phyloP scores from a whole-genome alignment of 2,113 vertebrate species.

The Mormyrus iriodes region DNA sequence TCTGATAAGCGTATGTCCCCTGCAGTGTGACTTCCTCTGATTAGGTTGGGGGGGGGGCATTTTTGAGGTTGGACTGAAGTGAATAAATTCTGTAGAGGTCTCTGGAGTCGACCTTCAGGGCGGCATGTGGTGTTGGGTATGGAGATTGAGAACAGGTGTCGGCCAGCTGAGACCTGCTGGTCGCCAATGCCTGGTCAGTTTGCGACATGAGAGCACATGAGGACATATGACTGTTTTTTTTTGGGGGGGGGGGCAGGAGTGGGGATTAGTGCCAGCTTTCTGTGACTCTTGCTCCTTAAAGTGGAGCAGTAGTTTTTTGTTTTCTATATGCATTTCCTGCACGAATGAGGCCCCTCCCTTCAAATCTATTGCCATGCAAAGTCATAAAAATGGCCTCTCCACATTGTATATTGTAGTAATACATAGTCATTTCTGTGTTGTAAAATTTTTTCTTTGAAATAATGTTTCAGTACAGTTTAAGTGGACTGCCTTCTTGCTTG shows the following conservation, averaged over 20 bases:
- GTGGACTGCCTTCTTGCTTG: background rate
- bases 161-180: background rate
- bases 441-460: background rate
- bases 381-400: background rate
- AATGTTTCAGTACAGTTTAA: background rate
- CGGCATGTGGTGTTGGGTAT: background rate
- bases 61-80: background rate
- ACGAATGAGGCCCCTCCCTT: background rate
- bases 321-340: background rate
- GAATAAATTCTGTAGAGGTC: background rate
- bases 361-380: background rate
- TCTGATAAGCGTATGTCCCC: background rate
- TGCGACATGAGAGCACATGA: background rate
- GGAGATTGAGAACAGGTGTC: slow-evolving; percentile 9
- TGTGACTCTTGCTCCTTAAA: background rate
- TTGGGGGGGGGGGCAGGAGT: background rate
- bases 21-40: background rate
- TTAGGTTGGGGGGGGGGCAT: background rate
- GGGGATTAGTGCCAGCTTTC: background rate
- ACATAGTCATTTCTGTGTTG: background rate
- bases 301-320: background rate
- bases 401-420: background rate
- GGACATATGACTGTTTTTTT: background rate
- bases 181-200: background rate
- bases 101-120: background rate